Evolutionary conservation across 2,888 invertebrate species (phyloP).

Genomic region (Crocallis elinguaria): DNA sequence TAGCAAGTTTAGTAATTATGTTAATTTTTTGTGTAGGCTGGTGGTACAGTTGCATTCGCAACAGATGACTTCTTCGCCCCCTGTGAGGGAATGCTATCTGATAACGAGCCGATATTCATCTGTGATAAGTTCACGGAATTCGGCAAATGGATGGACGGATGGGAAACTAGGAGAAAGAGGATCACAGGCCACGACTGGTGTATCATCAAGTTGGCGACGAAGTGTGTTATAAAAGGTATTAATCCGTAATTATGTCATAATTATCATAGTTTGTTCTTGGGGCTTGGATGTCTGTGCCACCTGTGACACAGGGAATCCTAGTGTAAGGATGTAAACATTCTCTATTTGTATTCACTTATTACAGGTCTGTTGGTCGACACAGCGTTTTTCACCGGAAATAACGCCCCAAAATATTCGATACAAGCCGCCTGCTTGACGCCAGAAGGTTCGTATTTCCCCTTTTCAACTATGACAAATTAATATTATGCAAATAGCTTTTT

Average conservation of each 20-base stretch:
- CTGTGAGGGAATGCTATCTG: conserved; percentile 85
- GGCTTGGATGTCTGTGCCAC: too few species aligned
- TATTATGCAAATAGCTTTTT: too few species aligned
- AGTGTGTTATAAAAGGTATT: conserved; percentile 80
- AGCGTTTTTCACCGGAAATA: conserved; percentile 87
- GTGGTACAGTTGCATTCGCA: conserved; percentile 84
- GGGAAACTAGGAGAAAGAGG: conserved; percentile 87
- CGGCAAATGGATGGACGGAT: conserved; percentile 89
- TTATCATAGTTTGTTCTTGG: too few species aligned
- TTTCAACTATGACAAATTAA: too few species aligned
- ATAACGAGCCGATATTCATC: conserved; percentile 83
- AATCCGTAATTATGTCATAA: too few species aligned
- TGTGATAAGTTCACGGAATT: conserved; percentile 84
- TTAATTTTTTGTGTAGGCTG: conserved; percentile 66
- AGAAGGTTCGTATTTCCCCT: conserved; percentile 79
- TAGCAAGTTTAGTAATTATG: neutral
- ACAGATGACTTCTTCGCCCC: conserved; percentile 87
- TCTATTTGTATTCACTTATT: conserved; percentile 33
- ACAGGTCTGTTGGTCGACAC: conserved; percentile 84
- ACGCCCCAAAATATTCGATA: conserved; percentile 85
- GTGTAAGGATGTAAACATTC: neutral
- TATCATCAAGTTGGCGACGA: conserved; percentile 83
- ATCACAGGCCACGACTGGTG: conserved; percentile 87
- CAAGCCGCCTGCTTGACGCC: conserved; percentile 83
- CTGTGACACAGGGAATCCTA: too few species aligned